Percentiles rank a stretch among this genome's conserved stretches.
These are phyloP conservation scores for Amyelois transitella DNA, from an alignment of 1,140 invertebrate species.

Conservation along the genomic window DNA sequence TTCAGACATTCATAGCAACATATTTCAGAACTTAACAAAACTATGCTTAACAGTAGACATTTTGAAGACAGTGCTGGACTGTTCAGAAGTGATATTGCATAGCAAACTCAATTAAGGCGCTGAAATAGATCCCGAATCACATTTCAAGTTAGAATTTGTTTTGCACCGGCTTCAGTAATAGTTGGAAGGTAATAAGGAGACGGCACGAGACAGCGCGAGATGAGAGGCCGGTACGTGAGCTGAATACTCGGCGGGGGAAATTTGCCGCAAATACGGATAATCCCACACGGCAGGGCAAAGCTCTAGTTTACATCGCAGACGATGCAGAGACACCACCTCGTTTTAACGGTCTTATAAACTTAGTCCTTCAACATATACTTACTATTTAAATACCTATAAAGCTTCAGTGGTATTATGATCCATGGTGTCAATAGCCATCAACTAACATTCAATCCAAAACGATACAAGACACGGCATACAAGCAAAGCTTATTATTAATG, in stretches of 20 bases:
- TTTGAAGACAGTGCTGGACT: too few relatives aligned
- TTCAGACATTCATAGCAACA: too few relatives aligned
- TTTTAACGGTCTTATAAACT: neutral
- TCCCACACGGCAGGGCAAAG: conserved; percentile 37
- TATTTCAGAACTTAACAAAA: too few relatives aligned
- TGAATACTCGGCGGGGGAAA: conserved; percentile 32
- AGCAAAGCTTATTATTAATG: too few relatives aligned
- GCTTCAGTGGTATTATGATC: too few relatives aligned
- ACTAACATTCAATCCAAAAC: too few relatives aligned
- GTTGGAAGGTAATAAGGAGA: conserved; percentile 52
- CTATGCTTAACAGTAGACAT: too few relatives aligned
- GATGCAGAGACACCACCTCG: conserved; percentile 12
- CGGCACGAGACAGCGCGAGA: conserved; percentile 42
- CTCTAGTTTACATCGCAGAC: conserved; percentile 32
- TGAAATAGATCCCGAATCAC: neutral
- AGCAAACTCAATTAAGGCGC: too few relatives aligned
- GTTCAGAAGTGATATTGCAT: too few relatives aligned
- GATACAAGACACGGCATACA: too few relatives aligned
- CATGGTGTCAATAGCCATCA: too few relatives aligned
- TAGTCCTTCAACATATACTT: neutral
- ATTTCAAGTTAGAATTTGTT: neutral
- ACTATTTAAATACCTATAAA: neutral
- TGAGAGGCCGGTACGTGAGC: conserved; percentile 49
- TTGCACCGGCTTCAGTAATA: conserved; percentile 27
- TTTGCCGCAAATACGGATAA: conserved; percentile 41